These are phyloP conservation scores for Caenorhabditis drosophilae DNA, from an alignment of 2,888 invertebrate species.

Conservation along the genomic window DNA sequence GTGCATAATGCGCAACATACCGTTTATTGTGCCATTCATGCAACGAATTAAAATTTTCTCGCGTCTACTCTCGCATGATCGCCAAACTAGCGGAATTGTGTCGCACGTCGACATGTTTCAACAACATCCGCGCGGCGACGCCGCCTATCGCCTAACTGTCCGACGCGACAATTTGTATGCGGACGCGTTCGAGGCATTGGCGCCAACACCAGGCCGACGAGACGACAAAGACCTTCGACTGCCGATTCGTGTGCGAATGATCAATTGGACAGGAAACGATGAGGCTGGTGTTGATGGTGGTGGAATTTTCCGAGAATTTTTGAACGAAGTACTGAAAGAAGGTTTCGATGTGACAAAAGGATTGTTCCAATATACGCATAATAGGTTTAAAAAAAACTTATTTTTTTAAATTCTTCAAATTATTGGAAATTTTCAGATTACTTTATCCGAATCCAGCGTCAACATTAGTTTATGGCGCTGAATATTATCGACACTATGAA, in stretches of 20 bases:
- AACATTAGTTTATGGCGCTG: slow-evolving; percentile 72
- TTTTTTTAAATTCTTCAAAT: slow-evolving; percentile 1
- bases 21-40: slow-evolving; percentile 90
- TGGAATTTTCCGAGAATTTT: slow-evolving; percentile 88
- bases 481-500: slow-evolving; percentile 78
- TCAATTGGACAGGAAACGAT: slow-evolving; percentile 87
- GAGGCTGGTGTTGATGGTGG: slow-evolving; percentile 98
- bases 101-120: background rate
- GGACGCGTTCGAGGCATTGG: slow-evolving; percentile 92
- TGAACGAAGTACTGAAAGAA: slow-evolving; percentile 84
- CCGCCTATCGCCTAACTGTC: slow-evolving; percentile 58
- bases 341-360: slow-evolving; percentile 74
- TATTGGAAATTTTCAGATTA: slow-evolving; percentile 71
- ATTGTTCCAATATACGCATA: slow-evolving; percentile 75
- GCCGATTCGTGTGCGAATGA: slow-evolving; percentile 77
- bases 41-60: slow-evolving; percentile 75
- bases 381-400: slow-evolving; percentile 8
- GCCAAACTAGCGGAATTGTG: background rate
- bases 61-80: background rate
- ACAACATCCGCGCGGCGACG: background rate
- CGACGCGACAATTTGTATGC: slow-evolving; percentile 82
- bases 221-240: slow-evolving; percentile 77
- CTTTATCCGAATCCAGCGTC: slow-evolving; percentile 95
- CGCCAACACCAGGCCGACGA: slow-evolving; percentile 68
- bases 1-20: slow-evolving; percentile 87